Evolutionary conservation across 2,888 invertebrate species (phyloP).

Genomic region (Volucella bombylans): DNA sequence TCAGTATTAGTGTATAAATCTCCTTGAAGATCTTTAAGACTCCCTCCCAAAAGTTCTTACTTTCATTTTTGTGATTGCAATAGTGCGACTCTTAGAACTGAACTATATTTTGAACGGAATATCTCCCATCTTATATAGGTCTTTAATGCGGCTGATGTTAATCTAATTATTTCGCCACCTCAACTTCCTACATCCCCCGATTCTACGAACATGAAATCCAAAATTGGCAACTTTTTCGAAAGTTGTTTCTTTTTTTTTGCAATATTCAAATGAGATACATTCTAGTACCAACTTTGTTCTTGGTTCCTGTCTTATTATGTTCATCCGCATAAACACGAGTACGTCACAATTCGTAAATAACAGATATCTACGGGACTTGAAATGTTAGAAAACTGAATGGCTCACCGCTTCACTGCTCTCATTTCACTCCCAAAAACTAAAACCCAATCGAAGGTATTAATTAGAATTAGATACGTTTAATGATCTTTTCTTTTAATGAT

Average conservation of each 20-base stretch:
- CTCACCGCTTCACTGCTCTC: too few species aligned
- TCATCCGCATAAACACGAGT: too few species aligned
- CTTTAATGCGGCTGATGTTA: too few species aligned
- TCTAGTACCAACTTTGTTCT: neutral
- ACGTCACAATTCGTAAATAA: too few species aligned
- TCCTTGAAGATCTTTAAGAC: neutral
- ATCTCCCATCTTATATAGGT: constrained; percentile 28
- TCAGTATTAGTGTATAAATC: neutral
- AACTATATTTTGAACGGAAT: constrained; percentile 5
- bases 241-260: neutral
- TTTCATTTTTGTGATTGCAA: constrained; percentile 46
- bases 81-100: constrained; percentile 8
- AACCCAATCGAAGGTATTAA: too few species aligned
- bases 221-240: constrained; percentile 3
- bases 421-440: too few species aligned
- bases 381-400: too few species aligned
- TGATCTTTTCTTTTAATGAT: too few species aligned
- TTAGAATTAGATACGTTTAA: too few species aligned
- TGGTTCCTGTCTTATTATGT: neutral
- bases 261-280: neutral
- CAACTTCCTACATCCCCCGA: neutral
- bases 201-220: neutral
- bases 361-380: too few species aligned
- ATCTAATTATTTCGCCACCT: too few species aligned
- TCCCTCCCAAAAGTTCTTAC: constrained; percentile 9